These are phyloP conservation scores for Cyanoramphus novaezelandiae DNA, from an alignment of 2,113 vertebrate species.

Conservation along the genomic window DNA sequence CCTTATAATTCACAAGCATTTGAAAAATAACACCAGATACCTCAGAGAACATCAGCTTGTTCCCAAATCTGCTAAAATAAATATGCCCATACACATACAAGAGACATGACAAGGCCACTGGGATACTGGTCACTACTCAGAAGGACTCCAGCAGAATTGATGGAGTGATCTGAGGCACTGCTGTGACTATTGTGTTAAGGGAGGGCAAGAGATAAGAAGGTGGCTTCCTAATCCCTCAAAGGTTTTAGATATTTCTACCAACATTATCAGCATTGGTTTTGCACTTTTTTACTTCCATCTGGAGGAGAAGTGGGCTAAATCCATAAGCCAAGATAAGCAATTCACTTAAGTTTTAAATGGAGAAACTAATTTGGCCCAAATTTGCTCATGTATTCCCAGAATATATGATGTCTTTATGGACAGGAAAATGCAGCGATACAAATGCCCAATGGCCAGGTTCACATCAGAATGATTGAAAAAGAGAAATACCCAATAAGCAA, in stretches of 20 bases:
- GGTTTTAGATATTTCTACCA: background rate
- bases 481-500: background rate
- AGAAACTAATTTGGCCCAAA: background rate
- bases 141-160: background rate
- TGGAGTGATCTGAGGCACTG: background rate
- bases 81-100: fast-evolving
- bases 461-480: background rate
- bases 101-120: background rate
- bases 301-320: background rate
- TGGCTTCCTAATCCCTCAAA: background rate
- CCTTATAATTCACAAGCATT: background rate
- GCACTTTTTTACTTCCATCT: background rate
- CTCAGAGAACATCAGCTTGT: background rate
- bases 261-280: background rate
- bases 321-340: background rate
- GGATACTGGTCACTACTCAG: background rate
- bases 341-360: background rate
- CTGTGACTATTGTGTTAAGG: fast-evolving
- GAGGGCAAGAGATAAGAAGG: background rate
- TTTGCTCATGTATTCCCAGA: background rate
- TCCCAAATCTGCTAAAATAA: background rate
- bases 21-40: background rate
- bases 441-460: background rate
- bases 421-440: background rate
- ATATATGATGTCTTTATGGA: background rate